phyloP scores from a whole-genome alignment of 2,113 vertebrate genomes.

The Protobothrops mucrosquamatus region DNA sequence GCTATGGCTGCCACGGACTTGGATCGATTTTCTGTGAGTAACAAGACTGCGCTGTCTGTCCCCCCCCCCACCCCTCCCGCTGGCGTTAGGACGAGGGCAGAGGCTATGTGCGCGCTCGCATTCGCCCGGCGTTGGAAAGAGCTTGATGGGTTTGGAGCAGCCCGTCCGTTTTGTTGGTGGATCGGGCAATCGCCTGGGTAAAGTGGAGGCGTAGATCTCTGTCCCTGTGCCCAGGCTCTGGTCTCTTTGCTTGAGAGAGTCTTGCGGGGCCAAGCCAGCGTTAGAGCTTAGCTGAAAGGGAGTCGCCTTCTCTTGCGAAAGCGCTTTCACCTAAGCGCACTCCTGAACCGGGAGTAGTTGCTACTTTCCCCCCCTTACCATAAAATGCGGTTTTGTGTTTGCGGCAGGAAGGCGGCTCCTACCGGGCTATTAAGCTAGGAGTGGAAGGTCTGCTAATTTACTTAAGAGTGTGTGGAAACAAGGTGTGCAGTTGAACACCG shows the following conservation, averaged over 20 bases:
- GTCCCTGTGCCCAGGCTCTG: neutral
- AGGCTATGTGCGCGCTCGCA: neutral
- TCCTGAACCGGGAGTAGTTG: neutral
- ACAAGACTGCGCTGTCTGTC: neutral
- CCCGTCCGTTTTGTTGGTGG: neutral
- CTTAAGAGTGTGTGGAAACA: neutral
- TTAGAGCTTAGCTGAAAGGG: neutral
- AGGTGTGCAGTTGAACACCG: neutral
- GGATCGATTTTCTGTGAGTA: slow-evolving; percentile 85
- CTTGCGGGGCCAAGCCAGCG: neutral
- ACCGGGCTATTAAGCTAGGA: neutral
- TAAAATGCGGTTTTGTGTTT: neutral
- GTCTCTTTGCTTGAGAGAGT: neutral
- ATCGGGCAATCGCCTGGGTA: neutral
- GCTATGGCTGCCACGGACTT: slow-evolving; percentile 90
- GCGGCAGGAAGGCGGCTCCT: neutral
- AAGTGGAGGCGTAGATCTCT: neutral
- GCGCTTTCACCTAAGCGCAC: neutral
- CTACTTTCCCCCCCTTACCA: neutral
- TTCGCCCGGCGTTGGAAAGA: neutral
- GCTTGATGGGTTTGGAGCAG: neutral
- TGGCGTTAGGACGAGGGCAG: neutral
- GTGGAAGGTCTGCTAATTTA: neutral
- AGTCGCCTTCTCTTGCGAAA: neutral
- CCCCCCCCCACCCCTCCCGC: neutral